These are phyloP conservation scores for Micrastur ruficollis DNA, from an alignment of 2,797 vertebrate species.

Conservation along the genomic window DNA sequence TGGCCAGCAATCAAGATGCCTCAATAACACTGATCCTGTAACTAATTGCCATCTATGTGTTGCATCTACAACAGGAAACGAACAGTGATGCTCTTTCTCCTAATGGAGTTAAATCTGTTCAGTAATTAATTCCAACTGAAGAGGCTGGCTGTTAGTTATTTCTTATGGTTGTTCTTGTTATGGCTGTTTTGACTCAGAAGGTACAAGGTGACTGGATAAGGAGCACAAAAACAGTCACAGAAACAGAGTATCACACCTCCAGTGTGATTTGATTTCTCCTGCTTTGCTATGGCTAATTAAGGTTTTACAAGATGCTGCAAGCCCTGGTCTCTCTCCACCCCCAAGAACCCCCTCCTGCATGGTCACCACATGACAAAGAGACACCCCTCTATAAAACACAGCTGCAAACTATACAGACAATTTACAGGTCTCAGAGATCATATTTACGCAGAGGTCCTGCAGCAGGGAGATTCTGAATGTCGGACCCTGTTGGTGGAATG, in stretches of 20 bases:
- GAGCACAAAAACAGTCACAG: neutral
- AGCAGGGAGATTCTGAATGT: conserved; percentile 43
- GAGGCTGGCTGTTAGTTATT: neutral
- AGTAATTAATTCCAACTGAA: neutral
- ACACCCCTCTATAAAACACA: neutral
- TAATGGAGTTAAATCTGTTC: neutral
- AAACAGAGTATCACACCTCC: neutral
- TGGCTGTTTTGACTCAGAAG: neutral
- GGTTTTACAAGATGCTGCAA: neutral
- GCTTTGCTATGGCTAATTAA: neutral
- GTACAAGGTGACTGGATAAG: neutral
- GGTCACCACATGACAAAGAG: neutral
- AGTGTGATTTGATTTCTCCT: neutral
- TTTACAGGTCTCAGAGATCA: conserved; percentile 36
- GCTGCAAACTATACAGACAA: conserved; percentile 40
- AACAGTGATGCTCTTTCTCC: neutral
- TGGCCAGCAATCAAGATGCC: neutral
- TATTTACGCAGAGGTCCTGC: conserved; percentile 43
- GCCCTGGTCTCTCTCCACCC: neutral
- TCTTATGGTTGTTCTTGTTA: neutral
- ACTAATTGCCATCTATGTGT: neutral
- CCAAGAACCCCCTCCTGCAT: neutral
- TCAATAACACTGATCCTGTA: neutral
- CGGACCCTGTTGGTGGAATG: conserved; percentile 32
- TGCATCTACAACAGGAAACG: neutral